phyloP scores from a whole-genome alignment of 2,888 invertebrate species.

The Rhimphoctona megacephalus region DNA sequence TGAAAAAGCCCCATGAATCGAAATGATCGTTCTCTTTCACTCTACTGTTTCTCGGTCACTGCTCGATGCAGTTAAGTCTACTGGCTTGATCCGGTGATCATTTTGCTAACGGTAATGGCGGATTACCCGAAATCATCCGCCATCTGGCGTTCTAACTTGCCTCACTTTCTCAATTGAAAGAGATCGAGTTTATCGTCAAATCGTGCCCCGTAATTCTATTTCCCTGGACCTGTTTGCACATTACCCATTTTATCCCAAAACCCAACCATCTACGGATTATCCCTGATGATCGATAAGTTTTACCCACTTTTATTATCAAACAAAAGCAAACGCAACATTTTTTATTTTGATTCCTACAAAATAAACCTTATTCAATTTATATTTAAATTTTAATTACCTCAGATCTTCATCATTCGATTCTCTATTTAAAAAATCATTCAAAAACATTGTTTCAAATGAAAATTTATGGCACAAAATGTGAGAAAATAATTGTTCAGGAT shows the following conservation, averaged over 20 bases:
- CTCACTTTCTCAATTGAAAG: slow-evolving; percentile 52
- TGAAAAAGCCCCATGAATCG: slow-evolving; percentile 78
- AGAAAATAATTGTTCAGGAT: no score
- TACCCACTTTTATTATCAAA: not conserved
- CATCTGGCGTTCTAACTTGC: slow-evolving; percentile 77
- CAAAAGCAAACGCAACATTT: not conserved
- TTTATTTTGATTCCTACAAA: not conserved
- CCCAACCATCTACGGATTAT: slow-evolving; percentile 5
- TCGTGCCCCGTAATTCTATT: slow-evolving; percentile 15
- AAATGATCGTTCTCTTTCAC: slow-evolving; percentile 73
- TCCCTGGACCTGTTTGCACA: slow-evolving; percentile 21
- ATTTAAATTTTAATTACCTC: not conserved
- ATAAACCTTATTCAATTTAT: not conserved
- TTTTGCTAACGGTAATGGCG: slow-evolving; percentile 82
- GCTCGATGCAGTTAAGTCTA: slow-evolving; percentile 34
- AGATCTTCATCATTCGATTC: not conserved
- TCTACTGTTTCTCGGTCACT: slow-evolving; percentile 25
- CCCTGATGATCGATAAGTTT: slow-evolving; percentile 4
- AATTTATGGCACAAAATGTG: no score
- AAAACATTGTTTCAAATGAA: not conserved
- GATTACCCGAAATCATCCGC: slow-evolving; percentile 82
- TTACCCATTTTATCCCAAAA: slow-evolving; percentile 4
- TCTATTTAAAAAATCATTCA: not conserved
- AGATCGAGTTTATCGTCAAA: slow-evolving; percentile 43
- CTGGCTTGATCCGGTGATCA: slow-evolving; percentile 77